These are phyloP conservation scores for Zaprionus davidi DNA, from an alignment of 1,140 invertebrate species.

Conservation along the genomic window DNA sequence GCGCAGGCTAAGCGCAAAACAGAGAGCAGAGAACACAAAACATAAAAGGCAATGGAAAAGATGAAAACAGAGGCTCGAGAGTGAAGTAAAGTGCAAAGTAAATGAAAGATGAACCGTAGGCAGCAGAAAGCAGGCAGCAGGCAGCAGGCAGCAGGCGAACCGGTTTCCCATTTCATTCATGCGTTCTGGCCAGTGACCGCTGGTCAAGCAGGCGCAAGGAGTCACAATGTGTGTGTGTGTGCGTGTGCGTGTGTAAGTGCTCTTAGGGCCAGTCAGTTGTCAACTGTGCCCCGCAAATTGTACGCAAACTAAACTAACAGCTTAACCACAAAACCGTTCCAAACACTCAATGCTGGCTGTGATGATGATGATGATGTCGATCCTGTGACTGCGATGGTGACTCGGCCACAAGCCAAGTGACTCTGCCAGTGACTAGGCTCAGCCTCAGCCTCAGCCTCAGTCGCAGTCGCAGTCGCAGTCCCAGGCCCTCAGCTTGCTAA, in stretches of 20 bases:
- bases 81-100: slow-evolving; percentile 73
- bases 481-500: slow-evolving; percentile 65
- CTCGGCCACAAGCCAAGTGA: slow-evolving; percentile 73
- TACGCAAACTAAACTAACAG: slow-evolving; percentile 82
- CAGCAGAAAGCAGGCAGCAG: slow-evolving; percentile 3
- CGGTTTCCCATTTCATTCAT: slow-evolving; percentile 81
- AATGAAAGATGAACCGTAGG: slow-evolving; percentile 72
- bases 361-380: slow-evolving; percentile 20
- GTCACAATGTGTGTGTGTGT: background rate
- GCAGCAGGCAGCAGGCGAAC: slow-evolving; percentile 30
- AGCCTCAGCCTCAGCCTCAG: background rate
- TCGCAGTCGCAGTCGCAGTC: slow-evolving; percentile 14
- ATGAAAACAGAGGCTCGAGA: slow-evolving; percentile 27
- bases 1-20: slow-evolving; percentile 42
- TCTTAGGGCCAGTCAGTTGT: slow-evolving; percentile 67
- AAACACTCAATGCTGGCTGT: slow-evolving; percentile 37
- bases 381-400: slow-evolving; percentile 40
- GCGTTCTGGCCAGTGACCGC: slow-evolving; percentile 48
- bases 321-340: slow-evolving; percentile 72
- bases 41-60: background rate
- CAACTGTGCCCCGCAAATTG: slow-evolving; percentile 74
- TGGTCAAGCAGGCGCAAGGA: slow-evolving; percentile 40
- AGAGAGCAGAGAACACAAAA: slow-evolving; percentile 17
- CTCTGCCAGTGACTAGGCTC: slow-evolving; percentile 35
- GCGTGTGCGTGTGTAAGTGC: background rate